Percentiles rank a stretch among this genome's conserved stretches.
Evolutionary conservation across 2,888 invertebrate genomes (phyloP).

Genomic region (Dynastes maya): DNA sequence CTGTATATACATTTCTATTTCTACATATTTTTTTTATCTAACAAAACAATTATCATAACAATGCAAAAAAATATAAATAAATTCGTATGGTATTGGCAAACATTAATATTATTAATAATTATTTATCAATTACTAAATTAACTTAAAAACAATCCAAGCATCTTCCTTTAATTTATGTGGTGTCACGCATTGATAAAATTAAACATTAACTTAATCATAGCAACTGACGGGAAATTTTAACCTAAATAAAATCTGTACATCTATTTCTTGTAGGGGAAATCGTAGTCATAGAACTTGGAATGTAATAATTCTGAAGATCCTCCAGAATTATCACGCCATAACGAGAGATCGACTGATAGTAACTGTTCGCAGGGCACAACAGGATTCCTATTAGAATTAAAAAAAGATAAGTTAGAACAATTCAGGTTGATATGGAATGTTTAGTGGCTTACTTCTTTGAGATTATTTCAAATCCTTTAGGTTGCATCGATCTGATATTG

Average conservation of each 20-base stretch:
- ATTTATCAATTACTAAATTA: too few relatives aligned
- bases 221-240: not conserved
- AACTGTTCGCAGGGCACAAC: conserved; percentile 75
- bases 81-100: too few relatives aligned
- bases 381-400: conserved; percentile 73
- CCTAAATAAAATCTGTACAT: conserved; percentile 1
- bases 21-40: not conserved
- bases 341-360: conserved; percentile 75
- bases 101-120: too few relatives aligned
- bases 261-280: conserved; percentile 41
- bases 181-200: too few relatives aligned
- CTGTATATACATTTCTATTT: too few relatives aligned
- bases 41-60: not conserved
- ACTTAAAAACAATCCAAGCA: not conserved
- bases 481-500: conserved; percentile 78
- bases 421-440: not conserved
- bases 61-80: not conserved
- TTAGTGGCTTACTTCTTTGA: conserved; percentile 73
- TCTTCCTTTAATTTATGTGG: too few relatives aligned
- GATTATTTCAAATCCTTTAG: conserved; percentile 78
- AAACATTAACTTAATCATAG: not conserved
- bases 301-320: not conserved
- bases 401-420: conserved; percentile 13
- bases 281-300: conserved; percentile 7
- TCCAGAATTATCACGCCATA: conserved; percentile 73